phyloP scores from a whole-genome alignment of 2,797 vertebrate species.

The Trachurus trachurus region DNA sequence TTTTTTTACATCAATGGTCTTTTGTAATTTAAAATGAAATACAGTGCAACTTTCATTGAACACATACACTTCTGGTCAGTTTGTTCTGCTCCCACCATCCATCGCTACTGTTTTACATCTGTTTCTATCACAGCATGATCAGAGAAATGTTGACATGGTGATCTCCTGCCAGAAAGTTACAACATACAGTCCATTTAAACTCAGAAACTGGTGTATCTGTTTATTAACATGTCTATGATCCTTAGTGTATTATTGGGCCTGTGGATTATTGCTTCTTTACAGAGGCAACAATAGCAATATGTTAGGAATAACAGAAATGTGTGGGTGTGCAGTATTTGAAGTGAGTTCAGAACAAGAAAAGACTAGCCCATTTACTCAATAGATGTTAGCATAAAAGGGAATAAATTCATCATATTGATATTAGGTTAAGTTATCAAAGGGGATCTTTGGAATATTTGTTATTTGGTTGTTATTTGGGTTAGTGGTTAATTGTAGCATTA shows the following conservation, averaged over 20 bases:
- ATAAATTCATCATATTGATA: no score
- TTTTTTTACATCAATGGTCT: neutral
- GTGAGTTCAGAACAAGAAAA: neutral
- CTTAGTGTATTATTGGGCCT: neutral
- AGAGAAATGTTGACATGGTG: neutral
- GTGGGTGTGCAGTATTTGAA: neutral
- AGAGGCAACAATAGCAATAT: neutral
- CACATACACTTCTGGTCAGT: slow-evolving; percentile 5
- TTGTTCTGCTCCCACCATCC: neutral
- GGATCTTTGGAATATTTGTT: no score
- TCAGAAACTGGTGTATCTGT: no score
- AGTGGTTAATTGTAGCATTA: no score
- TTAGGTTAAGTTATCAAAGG: no score
- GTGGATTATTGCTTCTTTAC: neutral
- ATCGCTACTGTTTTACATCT: neutral
- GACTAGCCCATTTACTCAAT: neutral
- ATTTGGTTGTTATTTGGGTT: no score
- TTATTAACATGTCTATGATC: neutral
- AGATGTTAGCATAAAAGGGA: neutral
- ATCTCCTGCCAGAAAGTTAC: neutral
- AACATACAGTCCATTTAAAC: neutral
- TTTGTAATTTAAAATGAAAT: slow-evolving; percentile 52
- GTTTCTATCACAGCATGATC: neutral
- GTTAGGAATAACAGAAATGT: neutral
- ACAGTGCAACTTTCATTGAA: slow-evolving; percentile 14